Conservation (phyloP, 2,888 invertebrate genomes). For the Drosophila incognita region DNA sequence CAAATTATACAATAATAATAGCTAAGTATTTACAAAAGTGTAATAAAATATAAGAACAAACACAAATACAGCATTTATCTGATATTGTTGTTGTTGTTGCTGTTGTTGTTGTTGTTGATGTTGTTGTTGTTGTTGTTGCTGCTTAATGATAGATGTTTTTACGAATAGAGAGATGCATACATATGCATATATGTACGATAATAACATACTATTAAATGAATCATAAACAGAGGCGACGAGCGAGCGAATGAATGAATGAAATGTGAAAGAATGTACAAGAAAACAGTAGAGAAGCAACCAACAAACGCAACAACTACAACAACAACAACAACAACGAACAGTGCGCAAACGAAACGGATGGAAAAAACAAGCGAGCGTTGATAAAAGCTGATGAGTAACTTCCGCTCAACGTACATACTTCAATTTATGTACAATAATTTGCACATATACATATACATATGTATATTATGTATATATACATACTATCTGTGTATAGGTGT, state of each 20-base stretch:
- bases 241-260: constrained; percentile 26
- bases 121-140: constrained; percentile 13
- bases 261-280: constrained; percentile 10
- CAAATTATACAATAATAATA: constrained; percentile 35
- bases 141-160: constrained; percentile 13
- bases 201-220: constrained; percentile 43
- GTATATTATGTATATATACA: constrained; percentile 33
- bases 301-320: constrained; percentile 37
- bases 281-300: constrained; percentile 38
- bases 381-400: constrained; percentile 71
- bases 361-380: constrained; percentile 43
- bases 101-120: constrained; percentile 9
- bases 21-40: constrained; percentile 47
- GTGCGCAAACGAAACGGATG: constrained; percentile 35
- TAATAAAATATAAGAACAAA: constrained; percentile 12
- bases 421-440: constrained; percentile 10
- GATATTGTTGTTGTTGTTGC: constrained; percentile 18
- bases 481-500: constrained; percentile 1
- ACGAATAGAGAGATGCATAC: constrained; percentile 13
- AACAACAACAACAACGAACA: constrained; percentile 45
- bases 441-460: constrained; percentile 20
- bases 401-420: constrained; percentile 54
- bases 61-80: constrained; percentile 16
- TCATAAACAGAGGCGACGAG: constrained; percentile 45
- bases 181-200: constrained; percentile 13